phyloP scores from a whole-genome alignment of 2,797 vertebrate genomes.

The Denticeps clupeoides region DNA sequence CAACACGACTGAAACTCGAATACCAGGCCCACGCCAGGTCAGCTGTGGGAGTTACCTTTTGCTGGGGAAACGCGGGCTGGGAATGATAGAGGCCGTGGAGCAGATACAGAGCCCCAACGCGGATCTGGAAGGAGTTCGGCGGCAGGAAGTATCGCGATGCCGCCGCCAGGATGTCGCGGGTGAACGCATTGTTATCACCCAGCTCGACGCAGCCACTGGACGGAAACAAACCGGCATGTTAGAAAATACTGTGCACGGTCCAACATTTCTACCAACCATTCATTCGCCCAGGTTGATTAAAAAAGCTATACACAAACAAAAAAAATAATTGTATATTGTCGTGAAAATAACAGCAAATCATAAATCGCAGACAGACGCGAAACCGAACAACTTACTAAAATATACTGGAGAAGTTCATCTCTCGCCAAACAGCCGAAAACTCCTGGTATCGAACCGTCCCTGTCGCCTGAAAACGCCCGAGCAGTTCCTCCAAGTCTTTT shows the following conservation, averaged over 20 bases:
- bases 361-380: background rate
- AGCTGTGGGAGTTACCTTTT: no score
- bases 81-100: conserved; percentile 71
- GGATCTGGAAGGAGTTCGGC: conserved; percentile 84
- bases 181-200: conserved; percentile 58
- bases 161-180: conserved; percentile 58
- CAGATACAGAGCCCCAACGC: conserved; percentile 84
- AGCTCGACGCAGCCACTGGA: conserved; percentile 62
- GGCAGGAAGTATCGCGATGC: conserved; percentile 70
- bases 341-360: background rate
- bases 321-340: no score
- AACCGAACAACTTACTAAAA: conserved; percentile 64
- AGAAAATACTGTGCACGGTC: no score
- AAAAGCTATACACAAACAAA: no score
- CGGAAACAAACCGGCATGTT: conserved; percentile 10
- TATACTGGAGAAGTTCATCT: conserved; percentile 66
- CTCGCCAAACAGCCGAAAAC: no score
- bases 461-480: no score
- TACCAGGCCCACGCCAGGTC: no score
- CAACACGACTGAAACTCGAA: no score
- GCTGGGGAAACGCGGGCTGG: conserved; percentile 67
- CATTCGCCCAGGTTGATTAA: no score
- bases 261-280: no score
- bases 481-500: no score
- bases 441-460: no score